Percentiles rank a stretch among this genome's conserved stretches.
Conservation (phyloP, 2,113 vertebrate genomes). For the Uropsilus gracilis region DNA sequence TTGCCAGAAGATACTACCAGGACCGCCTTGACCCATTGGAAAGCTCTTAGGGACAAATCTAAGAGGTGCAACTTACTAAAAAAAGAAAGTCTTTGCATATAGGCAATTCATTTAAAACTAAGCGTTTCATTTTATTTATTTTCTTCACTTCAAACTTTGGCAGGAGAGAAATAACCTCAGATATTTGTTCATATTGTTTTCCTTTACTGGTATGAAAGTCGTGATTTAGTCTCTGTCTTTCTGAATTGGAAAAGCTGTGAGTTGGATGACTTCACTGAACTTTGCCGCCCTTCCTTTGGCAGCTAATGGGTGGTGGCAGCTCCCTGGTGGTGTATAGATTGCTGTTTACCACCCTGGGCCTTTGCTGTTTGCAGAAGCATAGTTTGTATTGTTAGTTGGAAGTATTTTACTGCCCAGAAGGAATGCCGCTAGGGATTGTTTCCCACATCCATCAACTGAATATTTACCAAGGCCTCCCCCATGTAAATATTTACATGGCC, state of each 20-base stretch:
- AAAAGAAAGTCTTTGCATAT: slow-evolving; percentile 24
- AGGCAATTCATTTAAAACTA: not conserved
- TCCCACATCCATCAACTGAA: not conserved
- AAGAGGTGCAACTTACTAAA: not conserved
- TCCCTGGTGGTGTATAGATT: accelerated
- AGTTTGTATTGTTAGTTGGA: not conserved
- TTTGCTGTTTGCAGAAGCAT: not conserved
- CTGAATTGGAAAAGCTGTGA: not conserved
- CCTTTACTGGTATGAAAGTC: not conserved
- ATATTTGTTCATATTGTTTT: not conserved
- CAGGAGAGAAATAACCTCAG: not conserved
- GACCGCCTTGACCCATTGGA: slow-evolving; percentile 25
- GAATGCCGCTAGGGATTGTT: not conserved
- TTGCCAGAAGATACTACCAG: slow-evolving; percentile 62
- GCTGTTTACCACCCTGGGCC: not conserved
- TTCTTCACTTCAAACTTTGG: not conserved
- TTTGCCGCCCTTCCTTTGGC: not conserved
- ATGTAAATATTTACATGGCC: not conserved
- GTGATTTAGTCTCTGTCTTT: not conserved
- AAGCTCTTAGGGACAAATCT: slow-evolving; percentile 34
- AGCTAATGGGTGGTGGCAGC: not conserved
- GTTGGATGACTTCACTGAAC: not conserved
- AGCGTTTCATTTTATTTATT: not conserved
- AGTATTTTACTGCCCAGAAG: not conserved
- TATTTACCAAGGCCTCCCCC: not conserved